Evolutionary conservation across 37 sponge, comb jelly and placozoan species (phyloP).

Genomic region (Theonella swinhoei): DNA sequence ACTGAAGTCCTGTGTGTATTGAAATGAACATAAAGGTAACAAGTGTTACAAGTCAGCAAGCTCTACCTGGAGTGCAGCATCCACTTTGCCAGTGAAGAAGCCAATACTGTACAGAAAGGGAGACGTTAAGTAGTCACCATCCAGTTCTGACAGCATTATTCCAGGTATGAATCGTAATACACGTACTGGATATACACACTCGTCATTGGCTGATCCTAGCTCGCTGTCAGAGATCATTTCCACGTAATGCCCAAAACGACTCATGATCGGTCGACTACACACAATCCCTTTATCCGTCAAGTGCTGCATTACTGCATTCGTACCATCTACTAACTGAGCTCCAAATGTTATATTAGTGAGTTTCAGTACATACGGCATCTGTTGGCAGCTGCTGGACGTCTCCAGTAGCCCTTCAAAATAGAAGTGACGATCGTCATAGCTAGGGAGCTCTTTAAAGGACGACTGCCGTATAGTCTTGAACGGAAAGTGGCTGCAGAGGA

Average conservation of each 20-base stretch:
- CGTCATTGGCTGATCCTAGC: not conserved
- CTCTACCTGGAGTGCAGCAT: constrained; percentile 21
- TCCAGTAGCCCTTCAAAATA: constrained; percentile 38
- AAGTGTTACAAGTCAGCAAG: not conserved
- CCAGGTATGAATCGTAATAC: constrained; percentile 30
- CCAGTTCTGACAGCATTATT: not conserved
- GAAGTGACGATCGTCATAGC: constrained; percentile 62
- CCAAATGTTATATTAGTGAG: not conserved
- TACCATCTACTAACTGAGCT: constrained; percentile 18
- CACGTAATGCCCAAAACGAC: not conserved
- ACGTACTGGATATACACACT: constrained; percentile 7
- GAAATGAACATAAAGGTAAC: not conserved
- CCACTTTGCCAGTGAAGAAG: constrained; percentile 19
- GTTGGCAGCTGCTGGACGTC: not conserved
- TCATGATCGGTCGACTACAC: constrained; percentile 3
- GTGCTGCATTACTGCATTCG: constrained; percentile 25
- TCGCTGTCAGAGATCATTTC: constrained; percentile 5
- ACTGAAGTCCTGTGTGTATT: constrained; percentile 8
- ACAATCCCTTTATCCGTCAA: constrained; percentile 5
- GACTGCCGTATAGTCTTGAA: constrained; percentile 2
- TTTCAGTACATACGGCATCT: not conserved
- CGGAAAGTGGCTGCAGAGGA: not conserved
- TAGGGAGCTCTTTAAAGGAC: constrained; percentile 7
- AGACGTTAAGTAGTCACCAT: not conserved
- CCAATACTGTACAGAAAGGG: constrained; percentile 14